A percentile compares a stretch with the other conserved stretches of the same genome.
Evolutionary conservation across 2,888 invertebrate genomes (phyloP).

Genomic region (Nasonia oneida): DNA sequence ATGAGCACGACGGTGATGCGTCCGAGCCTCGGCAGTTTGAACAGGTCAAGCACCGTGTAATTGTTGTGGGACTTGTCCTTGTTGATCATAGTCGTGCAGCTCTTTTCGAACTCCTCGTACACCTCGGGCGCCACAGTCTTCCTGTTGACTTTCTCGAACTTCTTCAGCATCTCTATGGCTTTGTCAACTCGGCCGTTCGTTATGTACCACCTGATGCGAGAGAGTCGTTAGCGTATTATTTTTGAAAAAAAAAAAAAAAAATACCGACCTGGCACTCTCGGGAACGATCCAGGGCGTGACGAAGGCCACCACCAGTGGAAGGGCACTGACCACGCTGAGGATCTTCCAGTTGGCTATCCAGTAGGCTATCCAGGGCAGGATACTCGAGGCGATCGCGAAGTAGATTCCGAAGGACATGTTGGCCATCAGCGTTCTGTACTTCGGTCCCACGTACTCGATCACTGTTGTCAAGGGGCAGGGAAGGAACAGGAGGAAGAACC

Average conservation of each 20-base stretch:
- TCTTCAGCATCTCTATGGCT: constrained; percentile 88
- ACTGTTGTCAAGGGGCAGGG: constrained; percentile 81
- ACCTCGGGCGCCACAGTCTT: constrained; percentile 87
- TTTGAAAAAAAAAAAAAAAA: not conserved
- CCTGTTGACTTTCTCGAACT: constrained; percentile 89
- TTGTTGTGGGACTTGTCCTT: constrained; percentile 85
- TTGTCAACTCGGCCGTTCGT: constrained; percentile 91
- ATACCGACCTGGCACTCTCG: constrained; percentile 85
- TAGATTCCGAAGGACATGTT: constrained; percentile 95
- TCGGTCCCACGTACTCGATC: constrained; percentile 92
- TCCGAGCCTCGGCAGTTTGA: constrained; percentile 88
- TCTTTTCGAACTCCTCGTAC: constrained; percentile 87
- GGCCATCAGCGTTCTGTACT: constrained; percentile 93
- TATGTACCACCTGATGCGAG: constrained; percentile 86
- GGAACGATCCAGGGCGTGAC: constrained; percentile 89
- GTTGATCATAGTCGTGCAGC: constrained; percentile 82
- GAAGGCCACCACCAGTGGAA: constrained; percentile 86
- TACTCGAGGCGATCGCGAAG: constrained; percentile 89
- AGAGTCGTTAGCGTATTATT: not conserved
- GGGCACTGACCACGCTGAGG: constrained; percentile 87
- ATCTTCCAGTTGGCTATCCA: constrained; percentile 90
- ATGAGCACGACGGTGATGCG: constrained; percentile 89
- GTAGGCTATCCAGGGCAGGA: constrained; percentile 92
- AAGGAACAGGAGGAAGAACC: not conserved
- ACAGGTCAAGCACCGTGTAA: constrained; percentile 90